Conservation (phyloP, 2,888 invertebrate genomes). For the Troides helena region DNA sequence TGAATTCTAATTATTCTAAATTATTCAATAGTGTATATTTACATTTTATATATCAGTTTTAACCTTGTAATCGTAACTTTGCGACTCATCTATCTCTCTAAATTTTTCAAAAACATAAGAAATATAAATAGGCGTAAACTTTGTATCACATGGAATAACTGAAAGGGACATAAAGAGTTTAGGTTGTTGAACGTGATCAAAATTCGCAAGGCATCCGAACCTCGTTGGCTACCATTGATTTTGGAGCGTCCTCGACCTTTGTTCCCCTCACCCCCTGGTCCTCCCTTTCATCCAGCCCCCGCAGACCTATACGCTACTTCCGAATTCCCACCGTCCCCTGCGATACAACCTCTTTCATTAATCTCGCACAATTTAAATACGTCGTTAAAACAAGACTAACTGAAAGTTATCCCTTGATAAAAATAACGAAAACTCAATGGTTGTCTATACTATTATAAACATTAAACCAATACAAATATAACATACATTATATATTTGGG, state of each 20-base stretch:
- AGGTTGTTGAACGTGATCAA: not conserved
- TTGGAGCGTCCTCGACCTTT: slow-evolving; percentile 40
- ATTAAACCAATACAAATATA: not conserved
- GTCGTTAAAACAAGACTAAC: not conserved
- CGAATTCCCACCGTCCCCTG: slow-evolving; percentile 1
- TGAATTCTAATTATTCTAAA: not conserved
- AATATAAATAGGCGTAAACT: not conserved
- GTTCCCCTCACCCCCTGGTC: slow-evolving; percentile 32
- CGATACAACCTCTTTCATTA: slow-evolving; percentile 6
- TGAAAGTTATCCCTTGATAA: not conserved
- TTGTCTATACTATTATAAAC: too few relatives aligned
- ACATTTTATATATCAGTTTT: not conserved
- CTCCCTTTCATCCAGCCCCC: slow-evolving; percentile 6
- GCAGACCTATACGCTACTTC: slow-evolving; percentile 5
- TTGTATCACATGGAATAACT: not conserved
- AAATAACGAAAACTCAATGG: too few relatives aligned
- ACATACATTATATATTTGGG: not conserved
- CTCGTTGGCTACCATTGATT: slow-evolving; percentile 34
- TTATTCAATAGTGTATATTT: not conserved
- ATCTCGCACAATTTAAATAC: not conserved
- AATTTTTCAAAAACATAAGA: not conserved
- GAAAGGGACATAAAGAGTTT: not conserved
- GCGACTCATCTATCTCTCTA: not conserved
- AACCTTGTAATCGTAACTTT: not conserved
- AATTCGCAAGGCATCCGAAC: slow-evolving; percentile 1